These are phyloP conservation scores for Alloscopus bannaensis DNA, from an alignment of 2,888 invertebrate genomes.

Conservation along the genomic window DNA sequence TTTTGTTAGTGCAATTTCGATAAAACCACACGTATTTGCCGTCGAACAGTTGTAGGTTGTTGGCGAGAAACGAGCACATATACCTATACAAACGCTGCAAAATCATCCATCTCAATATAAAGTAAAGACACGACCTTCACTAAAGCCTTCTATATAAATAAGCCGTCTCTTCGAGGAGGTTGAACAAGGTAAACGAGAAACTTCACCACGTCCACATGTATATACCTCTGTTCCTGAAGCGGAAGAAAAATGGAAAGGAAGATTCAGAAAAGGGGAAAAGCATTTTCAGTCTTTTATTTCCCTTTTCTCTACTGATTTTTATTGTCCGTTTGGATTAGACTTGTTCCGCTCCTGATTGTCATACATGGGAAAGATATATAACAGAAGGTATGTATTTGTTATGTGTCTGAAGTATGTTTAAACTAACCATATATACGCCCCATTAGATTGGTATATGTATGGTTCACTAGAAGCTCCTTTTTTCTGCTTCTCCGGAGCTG, in stretches of 20 bases:
- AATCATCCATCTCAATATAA: slow-evolving; percentile 2
- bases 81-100: neutral
- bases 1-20: slow-evolving; percentile 45
- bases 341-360: slow-evolving; percentile 62
- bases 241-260: slow-evolving; percentile 52
- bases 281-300: slow-evolving; percentile 48
- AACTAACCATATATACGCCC: slow-evolving; percentile 3
- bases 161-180: too few relatives aligned
- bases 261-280: slow-evolving; percentile 54
- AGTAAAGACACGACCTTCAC: neutral
- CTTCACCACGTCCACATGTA: slow-evolving; percentile 6
- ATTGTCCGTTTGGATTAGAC: slow-evolving; percentile 63
- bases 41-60: neutral
- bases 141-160: too few relatives aligned
- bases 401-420: slow-evolving; percentile 1
- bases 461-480: slow-evolving; percentile 22
- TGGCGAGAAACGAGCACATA: neutral
- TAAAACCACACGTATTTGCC: slow-evolving; percentile 40
- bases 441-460: neutral
- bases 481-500: slow-evolving; percentile 32
- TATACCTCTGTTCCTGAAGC: slow-evolving; percentile 21
- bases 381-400: too few relatives aligned
- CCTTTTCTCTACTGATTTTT: slow-evolving; percentile 59
- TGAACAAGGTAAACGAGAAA: slow-evolving; percentile 23
- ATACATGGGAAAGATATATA: slow-evolving; percentile 54